These are phyloP conservation scores for Propsilocerus akamusi DNA, from an alignment of 1,140 invertebrate species.

Conservation along the genomic window DNA sequence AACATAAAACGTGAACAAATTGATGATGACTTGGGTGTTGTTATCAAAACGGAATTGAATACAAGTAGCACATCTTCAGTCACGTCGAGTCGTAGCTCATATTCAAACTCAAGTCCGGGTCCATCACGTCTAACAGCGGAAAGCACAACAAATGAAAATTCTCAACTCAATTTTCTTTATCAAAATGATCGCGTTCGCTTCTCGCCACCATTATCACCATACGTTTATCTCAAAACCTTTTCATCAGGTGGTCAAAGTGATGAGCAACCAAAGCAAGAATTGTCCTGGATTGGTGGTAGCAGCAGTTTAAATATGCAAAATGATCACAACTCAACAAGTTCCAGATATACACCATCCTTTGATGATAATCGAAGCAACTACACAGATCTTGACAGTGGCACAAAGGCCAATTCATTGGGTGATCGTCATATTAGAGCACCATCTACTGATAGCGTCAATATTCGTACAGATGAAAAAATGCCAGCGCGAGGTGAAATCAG, in stretches of 20 bases:
- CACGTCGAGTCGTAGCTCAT: neutral
- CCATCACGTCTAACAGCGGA: neutral
- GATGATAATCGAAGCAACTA: constrained; percentile 5
- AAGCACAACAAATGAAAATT: neutral
- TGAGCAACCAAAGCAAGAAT: neutral
- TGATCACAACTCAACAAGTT: neutral
- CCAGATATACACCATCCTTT: constrained; percentile 11
- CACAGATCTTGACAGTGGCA: constrained; percentile 5
- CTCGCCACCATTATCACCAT: neutral
- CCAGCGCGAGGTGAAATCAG: constrained; percentile 62
- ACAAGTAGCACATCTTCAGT: neutral
- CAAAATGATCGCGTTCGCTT: constrained; percentile 1
- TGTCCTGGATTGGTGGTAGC: neutral
- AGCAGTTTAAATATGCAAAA: neutral
- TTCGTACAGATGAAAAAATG: constrained; percentile 67
- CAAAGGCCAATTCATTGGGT: constrained; percentile 7
- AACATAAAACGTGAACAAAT: neutral
- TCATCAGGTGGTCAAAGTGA: neutral
- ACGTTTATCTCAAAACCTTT: neutral
- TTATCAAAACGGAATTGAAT: neutral
- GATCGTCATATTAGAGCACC: constrained; percentile 11
- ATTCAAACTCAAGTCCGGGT: neutral
- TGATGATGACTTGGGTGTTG: neutral
- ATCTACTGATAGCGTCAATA: constrained; percentile 33
- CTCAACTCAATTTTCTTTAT: neutral